Percentiles rank a stretch among this genome's conserved stretches.
Evolutionary conservation across 1,140 invertebrate species (phyloP).

Genomic region (Marisa cornuarietis): DNA sequence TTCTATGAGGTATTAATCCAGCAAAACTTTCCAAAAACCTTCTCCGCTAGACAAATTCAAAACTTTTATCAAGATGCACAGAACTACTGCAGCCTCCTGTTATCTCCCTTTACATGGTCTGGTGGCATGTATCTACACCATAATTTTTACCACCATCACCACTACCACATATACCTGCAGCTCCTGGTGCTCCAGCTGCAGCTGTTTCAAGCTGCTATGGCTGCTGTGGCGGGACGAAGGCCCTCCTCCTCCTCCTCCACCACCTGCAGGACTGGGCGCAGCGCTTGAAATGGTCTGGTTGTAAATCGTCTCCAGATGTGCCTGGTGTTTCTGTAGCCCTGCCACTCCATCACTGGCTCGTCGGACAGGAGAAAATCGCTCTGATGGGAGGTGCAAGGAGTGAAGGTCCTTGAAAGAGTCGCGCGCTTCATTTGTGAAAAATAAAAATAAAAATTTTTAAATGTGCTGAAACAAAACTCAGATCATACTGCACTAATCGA

Average conservation of each 20-base stretch:
- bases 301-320: constrained; percentile 66
- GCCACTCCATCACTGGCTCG: constrained; percentile 84
- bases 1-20: too few relatives aligned
- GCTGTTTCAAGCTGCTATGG: constrained; percentile 63
- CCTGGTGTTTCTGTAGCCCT: constrained; percentile 61
- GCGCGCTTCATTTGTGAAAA: constrained; percentile 60
- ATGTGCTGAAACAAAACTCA: too few relatives aligned
- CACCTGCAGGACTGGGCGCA: constrained; percentile 23
- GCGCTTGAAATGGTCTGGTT: constrained; percentile 52
- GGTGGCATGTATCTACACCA: neutral
- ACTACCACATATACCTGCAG: constrained; percentile 60
- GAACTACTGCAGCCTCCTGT: neutral
- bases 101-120: neutral
- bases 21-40: too few relatives aligned
- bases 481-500: too few relatives aligned
- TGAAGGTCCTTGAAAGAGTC: constrained; percentile 71
- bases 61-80: too few relatives aligned
- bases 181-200: constrained; percentile 68
- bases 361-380: constrained; percentile 89
- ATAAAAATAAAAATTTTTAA: constrained; percentile 11
- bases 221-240: constrained; percentile 34
- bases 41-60: too few relatives aligned
- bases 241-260: constrained; percentile 1
- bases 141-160: neutral
- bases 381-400: constrained; percentile 71